A percentile compares a stretch with the other conserved stretches of the same genome.
phyloP scores from a whole-genome alignment of 2,113 vertebrate genomes.

The Lethenteron camtschaticum region DNA sequence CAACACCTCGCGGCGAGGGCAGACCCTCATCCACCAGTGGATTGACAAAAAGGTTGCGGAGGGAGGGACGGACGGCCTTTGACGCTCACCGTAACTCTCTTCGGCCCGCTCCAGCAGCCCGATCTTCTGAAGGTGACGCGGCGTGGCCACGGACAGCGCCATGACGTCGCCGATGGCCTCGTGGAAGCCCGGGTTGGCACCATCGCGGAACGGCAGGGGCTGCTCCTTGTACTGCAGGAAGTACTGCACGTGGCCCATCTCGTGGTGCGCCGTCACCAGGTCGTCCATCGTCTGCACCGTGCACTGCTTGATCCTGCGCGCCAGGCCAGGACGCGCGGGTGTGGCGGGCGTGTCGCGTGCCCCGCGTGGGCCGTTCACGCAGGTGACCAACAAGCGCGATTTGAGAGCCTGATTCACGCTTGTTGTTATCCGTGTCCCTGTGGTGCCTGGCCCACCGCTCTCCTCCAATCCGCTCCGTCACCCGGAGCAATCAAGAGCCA shows the following conservation, averaged over 20 bases:
- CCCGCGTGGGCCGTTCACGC: no score
- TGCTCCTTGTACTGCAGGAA: slow-evolving; percentile 85
- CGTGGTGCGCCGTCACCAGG: slow-evolving; percentile 70
- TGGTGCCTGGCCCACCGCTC: no score
- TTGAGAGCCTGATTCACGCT: no score
- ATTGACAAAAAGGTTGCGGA: no score
- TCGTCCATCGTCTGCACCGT: slow-evolving; percentile 85
- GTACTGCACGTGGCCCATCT: slow-evolving; percentile 97
- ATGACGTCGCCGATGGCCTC: slow-evolving; percentile 82
- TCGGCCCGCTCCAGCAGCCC: slow-evolving; percentile 49
- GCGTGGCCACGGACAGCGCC: slow-evolving; percentile 78
- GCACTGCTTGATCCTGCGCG: slow-evolving; percentile 77
- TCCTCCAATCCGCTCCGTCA: no score
- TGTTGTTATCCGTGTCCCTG: no score
- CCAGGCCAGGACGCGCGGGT: no score
- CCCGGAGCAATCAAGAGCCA: no score
- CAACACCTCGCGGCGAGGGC: no score
- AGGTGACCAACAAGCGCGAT: no score
- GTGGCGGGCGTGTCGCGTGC: no score
- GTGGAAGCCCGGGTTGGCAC: slow-evolving; percentile 86
- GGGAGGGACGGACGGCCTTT: not conserved
- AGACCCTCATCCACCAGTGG: no score
- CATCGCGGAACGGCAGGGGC: slow-evolving; percentile 53
- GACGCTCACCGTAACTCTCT: slow-evolving; percentile 27
- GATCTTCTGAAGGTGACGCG: slow-evolving; percentile 62